phyloP scores from a whole-genome alignment of 2,113 vertebrate species.

The Eidolon helvum region DNA sequence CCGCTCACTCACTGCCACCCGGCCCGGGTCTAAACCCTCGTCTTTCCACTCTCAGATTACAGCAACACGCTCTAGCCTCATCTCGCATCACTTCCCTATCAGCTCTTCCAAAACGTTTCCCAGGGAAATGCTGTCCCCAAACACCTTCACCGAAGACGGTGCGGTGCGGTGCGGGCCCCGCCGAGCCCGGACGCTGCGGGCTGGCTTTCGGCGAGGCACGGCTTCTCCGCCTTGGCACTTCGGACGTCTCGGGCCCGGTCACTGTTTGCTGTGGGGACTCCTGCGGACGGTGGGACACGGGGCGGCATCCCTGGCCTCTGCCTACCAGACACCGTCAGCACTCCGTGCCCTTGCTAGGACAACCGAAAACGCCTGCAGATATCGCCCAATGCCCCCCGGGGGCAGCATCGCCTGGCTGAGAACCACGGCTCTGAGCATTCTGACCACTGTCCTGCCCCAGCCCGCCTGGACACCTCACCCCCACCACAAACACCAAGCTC shows the following conservation, averaged over 20 bases:
- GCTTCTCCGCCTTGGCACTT: not conserved
- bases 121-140: not conserved
- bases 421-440: not conserved
- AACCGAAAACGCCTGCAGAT: no score
- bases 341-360: accelerated
- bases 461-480: not conserved
- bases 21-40: not conserved
- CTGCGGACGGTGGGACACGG: accelerated
- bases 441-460: not conserved
- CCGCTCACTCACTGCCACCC: accelerated
- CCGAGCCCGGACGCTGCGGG: not conserved
- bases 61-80: not conserved
- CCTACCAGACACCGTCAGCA: no score
- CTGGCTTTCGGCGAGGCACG: not conserved
- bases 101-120: not conserved
- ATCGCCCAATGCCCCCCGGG: not conserved
- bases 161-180: accelerated
- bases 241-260: not conserved
- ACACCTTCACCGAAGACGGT: not conserved
- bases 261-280: not conserved
- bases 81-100: not conserved
- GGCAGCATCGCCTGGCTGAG: not conserved
- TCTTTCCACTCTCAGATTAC: accelerated
- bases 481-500: not conserved
- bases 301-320: no score